Evolutionary conservation across 2,888 invertebrate genomes (phyloP), one percentile per base, ranked within the genome.

Genomic region (Cosmia pyralina): DNA sequence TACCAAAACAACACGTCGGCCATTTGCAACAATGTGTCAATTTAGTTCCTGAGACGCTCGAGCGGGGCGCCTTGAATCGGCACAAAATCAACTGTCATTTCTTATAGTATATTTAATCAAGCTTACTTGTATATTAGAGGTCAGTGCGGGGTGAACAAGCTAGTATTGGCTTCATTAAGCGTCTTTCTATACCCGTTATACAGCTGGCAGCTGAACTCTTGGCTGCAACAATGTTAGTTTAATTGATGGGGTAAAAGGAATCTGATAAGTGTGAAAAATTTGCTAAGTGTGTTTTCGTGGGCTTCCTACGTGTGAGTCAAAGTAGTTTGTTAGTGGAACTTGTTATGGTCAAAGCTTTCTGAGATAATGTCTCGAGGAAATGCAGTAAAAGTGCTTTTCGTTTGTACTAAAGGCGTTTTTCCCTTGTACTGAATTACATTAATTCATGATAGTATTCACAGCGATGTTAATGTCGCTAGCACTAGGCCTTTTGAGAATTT

Each of bases 371-470:
- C 13, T 22, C 15, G 15, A 69, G 15, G 2, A 46, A 53, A 19
- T 17, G 17, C n/a, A 28, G 41, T 34, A 15, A 0, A 28, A 34
- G 53, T 53, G 34, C 53, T 46, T 69, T 72, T 53, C 6, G 34
- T n/a, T 72, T 72, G 34, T 11, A 34, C n/a, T 41, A 34, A 72
- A 44, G n/a, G 53, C 72, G 34, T 44, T 46, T 69, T 72, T 53
- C 6, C n/a, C 34, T 72, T 72, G 34, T 11, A 34, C n/a, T 65
- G 15, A 34, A 46, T 46, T 4, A 44, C 8, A 41, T 52, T n/a
- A 67, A 17, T 41, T 44, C n/a, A 41, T 41, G 1, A n/a, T 41
- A 41, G 15, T 28, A n/a, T 69, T 46, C 28, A 38, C 13, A 10
- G 38, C 38, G 38, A 38, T 38, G 38, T 5, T 38, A 38, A 6